Conservation (phyloP, 2,113 vertebrate genomes). For the Zosterops borbonicus region DNA sequence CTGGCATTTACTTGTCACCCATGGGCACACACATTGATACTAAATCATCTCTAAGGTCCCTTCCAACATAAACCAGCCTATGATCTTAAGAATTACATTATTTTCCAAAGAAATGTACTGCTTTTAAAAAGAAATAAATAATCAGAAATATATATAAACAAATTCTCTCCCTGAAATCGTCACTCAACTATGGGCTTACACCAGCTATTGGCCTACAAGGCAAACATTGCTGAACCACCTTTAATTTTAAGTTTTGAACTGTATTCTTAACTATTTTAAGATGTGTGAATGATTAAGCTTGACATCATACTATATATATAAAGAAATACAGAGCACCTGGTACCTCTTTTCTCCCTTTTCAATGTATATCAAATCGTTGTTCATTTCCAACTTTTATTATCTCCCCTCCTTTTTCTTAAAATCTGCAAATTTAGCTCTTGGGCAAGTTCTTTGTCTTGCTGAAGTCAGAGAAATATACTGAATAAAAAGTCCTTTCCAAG, state of each 20-base stretch:
- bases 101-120: background rate
- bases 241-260: background rate
- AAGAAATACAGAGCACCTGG: background rate
- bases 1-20: background rate
- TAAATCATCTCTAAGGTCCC: background rate
- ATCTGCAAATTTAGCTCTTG: background rate
- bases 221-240: background rate
- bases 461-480: background rate
- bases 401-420: background rate
- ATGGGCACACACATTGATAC: background rate
- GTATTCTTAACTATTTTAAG: background rate
- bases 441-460: background rate
- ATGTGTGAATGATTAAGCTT: background rate
- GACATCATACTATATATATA: background rate
- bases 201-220: background rate
- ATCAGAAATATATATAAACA: background rate
- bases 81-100: background rate
- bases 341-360: background rate
- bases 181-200: accelerated
- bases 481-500: background rate
- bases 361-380: background rate
- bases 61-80: background rate
- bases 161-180: background rate
- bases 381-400: background rate
- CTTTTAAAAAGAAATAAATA: background rate